These are phyloP conservation scores for Cremastobaeus sp. DNA, from an alignment of 2,888 invertebrate genomes.

Conservation along the genomic window DNA sequence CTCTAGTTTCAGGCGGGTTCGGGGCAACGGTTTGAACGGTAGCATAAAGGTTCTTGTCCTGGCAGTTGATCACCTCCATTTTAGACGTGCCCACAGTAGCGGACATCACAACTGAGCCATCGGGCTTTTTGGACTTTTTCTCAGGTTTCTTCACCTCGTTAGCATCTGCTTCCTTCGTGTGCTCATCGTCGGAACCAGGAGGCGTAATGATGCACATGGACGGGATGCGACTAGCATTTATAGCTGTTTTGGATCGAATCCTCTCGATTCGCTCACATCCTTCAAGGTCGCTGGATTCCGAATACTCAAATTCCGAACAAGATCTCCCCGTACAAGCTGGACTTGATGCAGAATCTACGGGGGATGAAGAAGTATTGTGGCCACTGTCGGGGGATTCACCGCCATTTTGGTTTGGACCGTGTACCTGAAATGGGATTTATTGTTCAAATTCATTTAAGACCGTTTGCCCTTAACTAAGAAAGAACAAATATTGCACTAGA, in stretches of 20 bases:
- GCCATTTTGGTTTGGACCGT: slow-evolving; percentile 80
- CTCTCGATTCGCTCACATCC: slow-evolving; percentile 92
- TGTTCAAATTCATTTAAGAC: background rate
- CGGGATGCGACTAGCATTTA: slow-evolving; percentile 92
- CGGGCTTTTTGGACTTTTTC: slow-evolving; percentile 57
- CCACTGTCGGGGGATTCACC: slow-evolving; percentile 90
- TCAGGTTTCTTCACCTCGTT: slow-evolving; percentile 65
- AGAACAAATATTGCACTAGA: background rate
- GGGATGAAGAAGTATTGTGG: slow-evolving; percentile 89
- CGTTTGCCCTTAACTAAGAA: too few relatives aligned
- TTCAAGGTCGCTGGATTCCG: slow-evolving; percentile 91
- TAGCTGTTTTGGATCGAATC: slow-evolving; percentile 90
- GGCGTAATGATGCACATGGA: slow-evolving; percentile 96
- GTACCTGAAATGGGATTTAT: slow-evolving; percentile 68
- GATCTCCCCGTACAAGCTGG: slow-evolving; percentile 84
- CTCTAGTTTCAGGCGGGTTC: slow-evolving; percentile 20
- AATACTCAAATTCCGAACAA: slow-evolving; percentile 89
- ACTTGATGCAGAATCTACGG: slow-evolving; percentile 87
- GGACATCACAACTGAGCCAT: slow-evolving; percentile 73
- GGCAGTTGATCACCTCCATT: slow-evolving; percentile 76
- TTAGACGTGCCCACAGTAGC: slow-evolving; percentile 76
- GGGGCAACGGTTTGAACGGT: slow-evolving; percentile 73
- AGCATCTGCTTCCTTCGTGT: slow-evolving; percentile 75
- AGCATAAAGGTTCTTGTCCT: slow-evolving; percentile 76
- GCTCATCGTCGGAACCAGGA: slow-evolving; percentile 91